phyloP scores from a whole-genome alignment of 2,797 vertebrate species.

The Lycodopsis pacificus region DNA sequence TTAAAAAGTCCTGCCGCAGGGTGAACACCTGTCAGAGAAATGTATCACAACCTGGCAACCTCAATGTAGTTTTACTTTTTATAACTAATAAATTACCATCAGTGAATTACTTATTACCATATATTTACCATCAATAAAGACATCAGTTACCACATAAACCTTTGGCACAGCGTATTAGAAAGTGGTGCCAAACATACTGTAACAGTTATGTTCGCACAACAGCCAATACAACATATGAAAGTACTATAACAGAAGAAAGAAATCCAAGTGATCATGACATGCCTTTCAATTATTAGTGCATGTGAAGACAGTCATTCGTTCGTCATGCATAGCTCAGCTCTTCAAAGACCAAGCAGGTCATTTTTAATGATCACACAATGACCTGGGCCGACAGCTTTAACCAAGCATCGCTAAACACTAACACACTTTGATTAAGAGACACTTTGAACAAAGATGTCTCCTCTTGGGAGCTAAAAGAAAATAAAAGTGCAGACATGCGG shows the following conservation, averaged over 20 bases:
- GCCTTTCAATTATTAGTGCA: not conserved
- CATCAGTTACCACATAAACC: not conserved
- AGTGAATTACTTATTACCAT: not conserved
- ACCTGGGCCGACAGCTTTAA: constrained; percentile 32
- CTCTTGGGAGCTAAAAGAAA: constrained; percentile 26
- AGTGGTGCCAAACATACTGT: not conserved
- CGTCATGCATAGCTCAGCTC: constrained; percentile 14
- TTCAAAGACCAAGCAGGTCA: constrained; percentile 38
- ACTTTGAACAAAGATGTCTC: constrained; percentile 43
- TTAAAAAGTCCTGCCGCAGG: not conserved
- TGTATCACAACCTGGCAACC: not conserved
- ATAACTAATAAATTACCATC: not conserved
- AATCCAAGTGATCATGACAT: constrained; percentile 2
- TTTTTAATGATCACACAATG: constrained; percentile 21
- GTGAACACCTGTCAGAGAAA: not conserved
- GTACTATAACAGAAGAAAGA: not conserved
- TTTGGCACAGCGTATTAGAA: not conserved
- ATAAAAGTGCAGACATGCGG: constrained; percentile 48
- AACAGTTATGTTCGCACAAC: not conserved
- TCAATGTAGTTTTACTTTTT: not conserved
- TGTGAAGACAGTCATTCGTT: constrained; percentile 20
- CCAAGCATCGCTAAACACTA: constrained; percentile 31
- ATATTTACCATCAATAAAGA: not conserved
- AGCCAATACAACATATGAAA: not conserved
- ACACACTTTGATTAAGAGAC: constrained; percentile 39